phyloP scores from a whole-genome alignment of 1,140 invertebrate species.

The Drosophila leontia region DNA sequence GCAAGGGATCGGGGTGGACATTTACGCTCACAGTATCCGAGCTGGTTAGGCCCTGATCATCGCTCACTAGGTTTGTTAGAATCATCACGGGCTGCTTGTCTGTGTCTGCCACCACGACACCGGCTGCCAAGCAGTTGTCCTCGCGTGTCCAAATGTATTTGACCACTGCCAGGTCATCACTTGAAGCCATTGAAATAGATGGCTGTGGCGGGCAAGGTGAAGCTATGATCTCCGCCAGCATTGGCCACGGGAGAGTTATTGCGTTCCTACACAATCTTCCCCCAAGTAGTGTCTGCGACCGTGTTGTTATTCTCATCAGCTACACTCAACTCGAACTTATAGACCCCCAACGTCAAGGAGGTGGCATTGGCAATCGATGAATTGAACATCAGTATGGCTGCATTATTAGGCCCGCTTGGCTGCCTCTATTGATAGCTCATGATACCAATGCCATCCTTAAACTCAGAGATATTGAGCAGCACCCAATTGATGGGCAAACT shows the following conservation, averaged over 20 bases:
- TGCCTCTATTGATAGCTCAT: conserved; percentile 93
- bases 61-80: conserved; percentile 93
- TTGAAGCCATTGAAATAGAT: conserved; percentile 93
- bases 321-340: conserved; percentile 93
- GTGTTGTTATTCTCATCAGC: conserved; percentile 93
- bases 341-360: conserved; percentile 92
- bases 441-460: conserved; percentile 94
- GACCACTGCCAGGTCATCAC: conserved; percentile 95
- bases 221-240: conserved; percentile 93
- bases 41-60: conserved; percentile 93
- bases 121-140: conserved; percentile 92
- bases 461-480: conserved; percentile 91
- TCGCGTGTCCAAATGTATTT: conserved; percentile 94
- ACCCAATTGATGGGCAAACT: conserved; percentile 92
- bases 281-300: conserved; percentile 89
- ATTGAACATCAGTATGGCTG: conserved; percentile 85
- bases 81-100: conserved; percentile 91
- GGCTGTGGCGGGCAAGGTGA: conserved; percentile 90
- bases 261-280: conserved; percentile 96
- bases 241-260: conserved; percentile 95
- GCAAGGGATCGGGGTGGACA: conserved; percentile 92
- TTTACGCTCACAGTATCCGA: conserved; percentile 93
- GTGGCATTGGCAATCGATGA: conserved; percentile 89
- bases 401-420: conserved; percentile 88
- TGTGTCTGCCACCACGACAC: conserved; percentile 90